phyloP scores from a whole-genome alignment of 1,140 invertebrate species.

The Cydia pomonella region DNA sequence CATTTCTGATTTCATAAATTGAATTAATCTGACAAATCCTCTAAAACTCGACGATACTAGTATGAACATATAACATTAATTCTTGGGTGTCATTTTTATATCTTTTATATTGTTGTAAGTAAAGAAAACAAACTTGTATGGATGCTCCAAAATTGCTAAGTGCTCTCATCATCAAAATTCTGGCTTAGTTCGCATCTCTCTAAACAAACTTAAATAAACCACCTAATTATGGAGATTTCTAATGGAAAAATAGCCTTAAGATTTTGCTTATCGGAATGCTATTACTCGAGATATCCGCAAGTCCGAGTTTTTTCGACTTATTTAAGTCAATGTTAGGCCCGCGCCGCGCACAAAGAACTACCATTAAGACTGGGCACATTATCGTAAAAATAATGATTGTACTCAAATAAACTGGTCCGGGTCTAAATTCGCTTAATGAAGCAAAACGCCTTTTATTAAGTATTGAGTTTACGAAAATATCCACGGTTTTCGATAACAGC shows the following conservation, averaged over 20 bases:
- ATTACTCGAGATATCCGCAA: constrained; percentile 18
- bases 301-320: constrained; percentile 1
- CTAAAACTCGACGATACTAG: no score
- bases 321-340: constrained; percentile 11
- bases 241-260: not conserved
- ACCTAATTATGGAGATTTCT: not conserved
- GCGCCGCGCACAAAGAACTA: constrained; percentile 5
- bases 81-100: no score
- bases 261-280: constrained; percentile 16
- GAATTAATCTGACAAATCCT: no score
- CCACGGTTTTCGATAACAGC: constrained; percentile 20
- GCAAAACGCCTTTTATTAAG: constrained; percentile 22
- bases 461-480: constrained; percentile 31
- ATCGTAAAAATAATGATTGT: constrained; percentile 27
- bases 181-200: no score
- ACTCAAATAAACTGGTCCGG: constrained; percentile 24
- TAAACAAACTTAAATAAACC: not conserved
- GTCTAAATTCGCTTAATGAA: constrained; percentile 25
- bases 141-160: not conserved
- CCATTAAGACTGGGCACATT: constrained; percentile 28
- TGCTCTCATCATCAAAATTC: no score
- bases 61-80: no score
- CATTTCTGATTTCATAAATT: no score
- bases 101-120: no score
- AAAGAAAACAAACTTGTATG: not conserved